Base-by-base conservation (phyloP, 2,113 vertebrate species). In the Corvus moneduloides region DNA sequence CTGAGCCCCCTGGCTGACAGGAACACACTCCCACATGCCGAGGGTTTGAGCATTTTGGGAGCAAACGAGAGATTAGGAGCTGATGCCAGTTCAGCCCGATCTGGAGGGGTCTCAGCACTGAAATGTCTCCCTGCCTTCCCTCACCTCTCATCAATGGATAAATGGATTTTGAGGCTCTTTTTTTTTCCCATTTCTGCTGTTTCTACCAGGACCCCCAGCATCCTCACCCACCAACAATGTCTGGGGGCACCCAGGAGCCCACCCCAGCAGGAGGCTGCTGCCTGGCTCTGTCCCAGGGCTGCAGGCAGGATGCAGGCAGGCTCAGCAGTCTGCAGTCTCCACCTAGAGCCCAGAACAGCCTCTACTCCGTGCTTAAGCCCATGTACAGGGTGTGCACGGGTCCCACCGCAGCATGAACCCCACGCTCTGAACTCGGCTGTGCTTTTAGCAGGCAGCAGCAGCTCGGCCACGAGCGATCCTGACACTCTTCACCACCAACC, bases 321-420 rank as follows among this genome's bases (percentile, higher is more conserved):
- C 69, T 66, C 27, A 35, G 37, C 92, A 96, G 96, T 54, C 93
- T 82, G 54, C 89, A 95, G 94, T 96, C 95, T 97, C 91, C 94
- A 94, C 91, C 94, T 96, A 96, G 96, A 97, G 94, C 71, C 91
- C 62, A 3, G 35, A 27, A 10, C 35, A 89, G 87, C 92, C 30
- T 90, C 75, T 94, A 86, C 85, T 96, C 48, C 0, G 0, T 0
- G 3, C 32, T 7, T 46, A 37, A 87, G 77, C 58, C 32, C 77
- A 43, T 0, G 52, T 32, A 52, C 14, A 9, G 32, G 32, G 9
- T 55, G 26, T 33, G 62, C 44, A 15, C 0, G 0, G 16, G 33
- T 43, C 62, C 39, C 39, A 63, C 43, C 48, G 51, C 10, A 26
- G 49, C 4, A 3, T 10, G 1, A 61, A 22, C 4, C 5, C 23